These are phyloP conservation scores for Typhlichthys eigenmanni DNA, from an alignment of 2,797 vertebrate genomes.

Conservation along the genomic window DNA sequence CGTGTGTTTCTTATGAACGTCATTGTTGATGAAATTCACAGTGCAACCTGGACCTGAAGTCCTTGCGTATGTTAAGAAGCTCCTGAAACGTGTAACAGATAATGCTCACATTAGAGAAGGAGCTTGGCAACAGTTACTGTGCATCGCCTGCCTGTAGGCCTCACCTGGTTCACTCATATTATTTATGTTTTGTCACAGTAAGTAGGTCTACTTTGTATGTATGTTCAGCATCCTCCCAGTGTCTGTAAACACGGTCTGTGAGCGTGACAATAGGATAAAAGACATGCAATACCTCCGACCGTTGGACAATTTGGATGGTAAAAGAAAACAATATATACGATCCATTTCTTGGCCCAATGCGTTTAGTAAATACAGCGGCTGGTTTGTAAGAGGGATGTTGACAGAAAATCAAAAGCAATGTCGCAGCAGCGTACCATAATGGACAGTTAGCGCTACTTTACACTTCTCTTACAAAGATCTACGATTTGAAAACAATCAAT, in stretches of 20 bases:
- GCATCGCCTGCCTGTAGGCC: conserved; percentile 39
- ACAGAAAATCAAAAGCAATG: conserved; percentile 83
- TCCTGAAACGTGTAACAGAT: background rate
- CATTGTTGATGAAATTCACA: no score
- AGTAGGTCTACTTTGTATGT: conserved; percentile 59
- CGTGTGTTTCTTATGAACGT: background rate
- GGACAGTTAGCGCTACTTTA: conserved; percentile 83
- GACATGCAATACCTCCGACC: conserved; percentile 62
- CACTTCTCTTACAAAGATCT: conserved; percentile 81
- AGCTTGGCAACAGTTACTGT: conserved; percentile 58
- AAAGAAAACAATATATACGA: conserved; percentile 74
- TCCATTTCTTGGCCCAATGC: conserved; percentile 74
- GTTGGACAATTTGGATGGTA: conserved; percentile 68
- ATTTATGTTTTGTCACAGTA: conserved; percentile 65
- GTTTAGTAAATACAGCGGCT: conserved; percentile 75
- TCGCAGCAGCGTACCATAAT: conserved; percentile 75
- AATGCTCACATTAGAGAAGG: conserved; percentile 48
- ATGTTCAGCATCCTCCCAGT: conserved; percentile 61
- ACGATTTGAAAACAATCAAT: conserved; percentile 83
- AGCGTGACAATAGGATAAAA: conserved; percentile 57
- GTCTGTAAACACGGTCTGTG: conserved; percentile 68
- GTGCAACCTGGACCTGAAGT: no score
- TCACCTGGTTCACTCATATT: conserved; percentile 57
- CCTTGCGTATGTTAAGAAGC: no score
- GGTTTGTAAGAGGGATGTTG: conserved; percentile 78